Conservation (phyloP, 1,140 invertebrate genomes). For the Nymphalis io region DNA sequence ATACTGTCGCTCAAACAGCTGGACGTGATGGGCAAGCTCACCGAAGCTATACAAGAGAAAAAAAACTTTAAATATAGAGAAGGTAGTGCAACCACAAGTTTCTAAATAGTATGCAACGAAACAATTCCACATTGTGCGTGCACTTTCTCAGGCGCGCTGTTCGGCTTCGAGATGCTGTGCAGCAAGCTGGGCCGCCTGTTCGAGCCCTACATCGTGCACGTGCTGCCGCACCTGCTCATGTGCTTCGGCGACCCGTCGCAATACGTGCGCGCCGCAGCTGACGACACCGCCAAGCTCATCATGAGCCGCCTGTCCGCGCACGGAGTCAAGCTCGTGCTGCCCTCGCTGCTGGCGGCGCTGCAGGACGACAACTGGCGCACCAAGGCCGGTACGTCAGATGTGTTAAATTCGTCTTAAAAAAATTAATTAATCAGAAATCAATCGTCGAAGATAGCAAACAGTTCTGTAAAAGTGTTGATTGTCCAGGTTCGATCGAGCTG, state of each 20-base stretch:
- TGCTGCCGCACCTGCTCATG: slow-evolving; percentile 95
- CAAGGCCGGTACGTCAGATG: slow-evolving; percentile 89
- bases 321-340: slow-evolving; percentile 97
- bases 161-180: slow-evolving; percentile 99
- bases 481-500: slow-evolving; percentile 94
- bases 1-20: slow-evolving; percentile 97
- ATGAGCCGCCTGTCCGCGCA: slow-evolving; percentile 98
- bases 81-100: slow-evolving; percentile 78
- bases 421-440: too few relatives aligned
- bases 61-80: slow-evolving; percentile 96
- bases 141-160: slow-evolving; percentile 87
- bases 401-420: too few relatives aligned
- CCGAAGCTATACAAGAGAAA: slow-evolving; percentile 97
- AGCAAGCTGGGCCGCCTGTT: slow-evolving; percentile 96
- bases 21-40: slow-evolving; percentile 97
- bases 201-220: slow-evolving; percentile 99
- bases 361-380: slow-evolving; percentile 99
- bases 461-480: background rate
- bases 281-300: slow-evolving; percentile 96
- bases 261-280: slow-evolving; percentile 94
- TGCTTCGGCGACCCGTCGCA: slow-evolving; percentile 98
- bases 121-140: background rate
- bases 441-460: background rate
- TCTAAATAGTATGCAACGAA: too few relatives aligned
- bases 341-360: slow-evolving; percentile 93